Evolutionary conservation across 2,797 vertebrate genomes (phyloP), one percentile per base, ranked within the genome.

Genomic region (Delichon dasypus): DNA sequence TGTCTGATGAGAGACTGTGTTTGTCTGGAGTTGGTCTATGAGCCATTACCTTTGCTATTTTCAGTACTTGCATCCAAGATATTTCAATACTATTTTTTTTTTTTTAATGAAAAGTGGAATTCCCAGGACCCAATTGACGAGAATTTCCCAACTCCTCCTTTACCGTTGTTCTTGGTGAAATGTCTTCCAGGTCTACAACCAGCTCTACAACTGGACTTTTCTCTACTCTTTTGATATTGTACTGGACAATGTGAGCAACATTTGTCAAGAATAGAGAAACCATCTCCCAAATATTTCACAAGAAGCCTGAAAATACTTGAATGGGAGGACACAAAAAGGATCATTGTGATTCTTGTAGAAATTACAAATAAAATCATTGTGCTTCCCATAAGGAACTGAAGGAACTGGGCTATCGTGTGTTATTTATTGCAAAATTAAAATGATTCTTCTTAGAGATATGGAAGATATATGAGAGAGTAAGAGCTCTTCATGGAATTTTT

Each of bases 221-320:
- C 57, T 73, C 68, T 38, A 10, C 13, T 55, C 17, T 55, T 88
- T 68, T 79, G 38, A 10, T 66, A 22, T 68, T 64, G 40, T 25
- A 30, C 25, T 81, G 32, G 29, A n/a, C 23, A 83, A 64, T 2
- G 9, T 9, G 27, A n/a, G 23, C 32, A 85, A 53, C 1, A 16
- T 48, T 72, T 68, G 23, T 62, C 62, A 78, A 51, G 47, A 85
- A 53, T 6, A 53, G 26, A 45, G 53, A 57, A 89, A 14, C 21
- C 50, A 16, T 27, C 38, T 64, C 50, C 27, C 34, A 73, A 10
- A 9, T 70, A 16, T 23, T 62, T 67, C 76, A 71, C 64, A 72
- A 7, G 25, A 85, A 88, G 85, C 54, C 11, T 91, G 92, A 91
- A 87, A 87, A 90, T 60, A 64, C 47, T 93, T 88, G 85, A 96